phyloP scores from a whole-genome alignment of 2,797 vertebrate species.

The Gymnothorax reevesii region DNA sequence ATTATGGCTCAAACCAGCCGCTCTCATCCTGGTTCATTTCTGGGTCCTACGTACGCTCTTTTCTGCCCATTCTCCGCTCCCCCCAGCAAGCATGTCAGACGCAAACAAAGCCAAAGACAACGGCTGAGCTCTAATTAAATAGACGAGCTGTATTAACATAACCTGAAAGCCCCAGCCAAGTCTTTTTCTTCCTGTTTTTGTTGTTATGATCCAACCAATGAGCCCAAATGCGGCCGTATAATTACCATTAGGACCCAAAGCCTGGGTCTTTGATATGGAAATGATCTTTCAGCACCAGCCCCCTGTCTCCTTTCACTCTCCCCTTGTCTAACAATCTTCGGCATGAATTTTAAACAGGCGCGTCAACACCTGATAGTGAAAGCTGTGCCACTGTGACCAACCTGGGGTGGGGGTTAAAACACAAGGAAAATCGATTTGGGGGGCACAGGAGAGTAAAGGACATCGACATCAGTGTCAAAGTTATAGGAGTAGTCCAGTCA shows the following conservation, averaged over 20 bases:
- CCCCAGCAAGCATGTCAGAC: constrained; percentile 70
- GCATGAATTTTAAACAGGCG: constrained; percentile 90
- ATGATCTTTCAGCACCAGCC: constrained; percentile 81
- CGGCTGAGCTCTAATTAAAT: constrained; percentile 79
- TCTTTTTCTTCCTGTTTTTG: constrained; percentile 63
- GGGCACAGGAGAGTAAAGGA: constrained; percentile 32
- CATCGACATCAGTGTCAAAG: constrained; percentile 35
- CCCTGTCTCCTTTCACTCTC: constrained; percentile 67
- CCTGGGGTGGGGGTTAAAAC: background rate
- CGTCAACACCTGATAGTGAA: constrained; percentile 82
- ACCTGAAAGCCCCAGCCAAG: constrained; percentile 86
- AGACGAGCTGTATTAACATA: constrained; percentile 84
- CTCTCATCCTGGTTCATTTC: constrained; percentile 38
- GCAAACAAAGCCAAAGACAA: constrained; percentile 79
- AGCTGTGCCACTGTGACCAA: constrained; percentile 59
- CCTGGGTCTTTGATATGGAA: constrained; percentile 97
- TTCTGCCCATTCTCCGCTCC: constrained; percentile 44
- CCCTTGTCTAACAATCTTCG: constrained; percentile 72
- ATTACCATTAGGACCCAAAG: constrained; percentile 94
- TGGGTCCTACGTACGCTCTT: constrained; percentile 40
- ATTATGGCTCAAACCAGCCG: constrained; percentile 48
- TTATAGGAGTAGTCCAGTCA: constrained; percentile 41
- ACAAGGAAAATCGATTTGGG: background rate
- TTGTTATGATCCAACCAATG: constrained; percentile 90
- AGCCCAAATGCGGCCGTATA: constrained; percentile 91